A percentile compares a stretch with the other conserved stretches of the same genome.
These are phyloP conservation scores for Geophilus truncorum DNA, from an alignment of 2,888 invertebrate species.

Conservation along the genomic window DNA sequence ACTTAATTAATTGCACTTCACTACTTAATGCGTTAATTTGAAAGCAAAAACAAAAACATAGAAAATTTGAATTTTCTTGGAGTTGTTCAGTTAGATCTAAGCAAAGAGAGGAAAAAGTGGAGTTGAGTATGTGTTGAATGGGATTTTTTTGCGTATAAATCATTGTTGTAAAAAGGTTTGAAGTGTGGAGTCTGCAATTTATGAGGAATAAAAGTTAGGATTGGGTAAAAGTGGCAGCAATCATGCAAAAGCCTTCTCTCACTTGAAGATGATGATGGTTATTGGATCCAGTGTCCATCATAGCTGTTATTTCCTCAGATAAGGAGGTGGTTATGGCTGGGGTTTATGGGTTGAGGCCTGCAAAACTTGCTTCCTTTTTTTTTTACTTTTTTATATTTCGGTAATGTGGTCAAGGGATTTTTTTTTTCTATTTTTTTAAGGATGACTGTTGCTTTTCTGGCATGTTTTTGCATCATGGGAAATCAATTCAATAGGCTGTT, in stretches of 20 bases:
- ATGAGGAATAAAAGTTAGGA: conserved; percentile 11
- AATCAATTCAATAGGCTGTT: conserved; percentile 15
- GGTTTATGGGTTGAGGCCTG: conserved; percentile 21
- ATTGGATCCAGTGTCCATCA: conserved; percentile 24
- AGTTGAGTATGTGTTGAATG: background rate
- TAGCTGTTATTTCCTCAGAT: conserved; percentile 25
- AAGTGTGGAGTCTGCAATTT: conserved; percentile 1
- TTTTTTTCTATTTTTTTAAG: background rate
- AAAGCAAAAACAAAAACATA: too few relatives aligned
- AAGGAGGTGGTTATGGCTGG: conserved; percentile 20
- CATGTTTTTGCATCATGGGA: background rate
- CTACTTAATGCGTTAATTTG: too few relatives aligned
- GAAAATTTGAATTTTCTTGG: too few relatives aligned
- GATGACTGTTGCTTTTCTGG: background rate
- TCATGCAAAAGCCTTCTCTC: conserved; percentile 22
- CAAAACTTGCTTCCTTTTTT: background rate
- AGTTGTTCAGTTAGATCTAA: too few relatives aligned
- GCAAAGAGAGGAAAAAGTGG: background rate
- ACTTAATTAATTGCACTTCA: too few relatives aligned
- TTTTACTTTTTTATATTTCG: background rate
- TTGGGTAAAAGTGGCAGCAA: conserved; percentile 25
- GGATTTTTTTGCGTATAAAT: background rate
- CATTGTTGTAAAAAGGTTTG: background rate
- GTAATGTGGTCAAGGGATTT: background rate
- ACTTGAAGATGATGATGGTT: conserved; percentile 24